Percentiles rank a stretch among this genome's conserved stretches.
phyloP scores from a whole-genome alignment of 1,140 invertebrate species.

The Paraescarpia echinospica region DNA sequence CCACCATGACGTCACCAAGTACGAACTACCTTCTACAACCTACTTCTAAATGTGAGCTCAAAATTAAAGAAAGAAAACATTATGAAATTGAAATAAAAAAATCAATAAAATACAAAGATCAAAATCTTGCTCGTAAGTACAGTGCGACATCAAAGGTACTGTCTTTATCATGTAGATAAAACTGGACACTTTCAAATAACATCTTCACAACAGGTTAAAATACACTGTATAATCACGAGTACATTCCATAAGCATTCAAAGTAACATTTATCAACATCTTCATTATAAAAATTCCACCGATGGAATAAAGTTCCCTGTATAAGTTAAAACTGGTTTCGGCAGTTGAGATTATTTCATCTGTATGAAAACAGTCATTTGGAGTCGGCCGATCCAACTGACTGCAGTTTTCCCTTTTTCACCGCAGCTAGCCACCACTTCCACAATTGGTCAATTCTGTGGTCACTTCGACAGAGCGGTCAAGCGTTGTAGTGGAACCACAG shows the following conservation, averaged over 20 bases:
- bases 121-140: not conserved
- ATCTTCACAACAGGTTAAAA: conserved; percentile 1
- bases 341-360: not conserved
- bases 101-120: conserved; percentile 6
- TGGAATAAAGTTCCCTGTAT: conserved; percentile 5
- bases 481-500: not conserved
- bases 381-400: not conserved
- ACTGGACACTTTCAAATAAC: not conserved
- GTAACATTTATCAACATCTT: conserved; percentile 1
- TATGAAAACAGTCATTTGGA: not conserved
- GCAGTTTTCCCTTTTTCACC: not conserved
- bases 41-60: not conserved
- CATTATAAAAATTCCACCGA: conserved; percentile 1
- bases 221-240: conserved; percentile 1
- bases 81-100: conserved; percentile 1
- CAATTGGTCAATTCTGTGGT: not conserved
- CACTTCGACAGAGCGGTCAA: not conserved
- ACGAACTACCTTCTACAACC: not conserved
- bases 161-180: conserved; percentile 1
- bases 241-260: not conserved
- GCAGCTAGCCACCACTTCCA: not conserved
- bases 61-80: not conserved
- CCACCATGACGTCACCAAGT: not conserved
- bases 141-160: not conserved
- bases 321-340: conserved; percentile 5